Evolutionary conservation across 2,113 vertebrate species (phyloP).

Genomic region (Electrona antarctica): DNA sequence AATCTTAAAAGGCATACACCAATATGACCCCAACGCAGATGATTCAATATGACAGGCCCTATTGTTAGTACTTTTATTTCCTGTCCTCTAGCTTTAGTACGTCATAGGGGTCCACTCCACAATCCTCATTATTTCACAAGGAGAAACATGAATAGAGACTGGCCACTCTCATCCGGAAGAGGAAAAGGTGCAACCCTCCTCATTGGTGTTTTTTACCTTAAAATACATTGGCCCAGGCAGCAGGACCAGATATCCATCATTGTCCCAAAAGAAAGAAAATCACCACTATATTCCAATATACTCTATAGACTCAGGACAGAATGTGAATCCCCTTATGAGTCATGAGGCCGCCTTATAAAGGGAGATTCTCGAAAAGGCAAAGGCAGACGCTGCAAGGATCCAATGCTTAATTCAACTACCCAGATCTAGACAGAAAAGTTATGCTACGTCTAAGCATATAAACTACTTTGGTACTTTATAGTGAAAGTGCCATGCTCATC

Average conservation of each 20-base stretch:
- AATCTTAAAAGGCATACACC: constrained; percentile 35
- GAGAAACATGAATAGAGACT: constrained; percentile 27
- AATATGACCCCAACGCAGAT: constrained; percentile 20
- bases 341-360: constrained; percentile 43
- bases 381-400: constrained; percentile 52
- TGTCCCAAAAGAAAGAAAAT: constrained; percentile 50
- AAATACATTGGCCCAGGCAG: constrained; percentile 51
- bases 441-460: neutral
- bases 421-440: neutral
- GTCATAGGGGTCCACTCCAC: constrained; percentile 37
- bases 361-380: constrained; percentile 69
- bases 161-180: constrained; percentile 2
- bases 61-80: constrained; percentile 39
- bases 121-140: constrained; percentile 33
- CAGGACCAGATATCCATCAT: constrained; percentile 66
- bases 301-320: constrained; percentile 47
- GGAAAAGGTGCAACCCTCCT: neutral
- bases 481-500: no score
- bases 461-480: no score
- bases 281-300: constrained; percentile 68
- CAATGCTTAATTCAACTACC: neutral
- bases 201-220: constrained; percentile 13
- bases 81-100: neutral
- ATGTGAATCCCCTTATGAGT: constrained; percentile 69
- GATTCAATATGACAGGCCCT: constrained; percentile 17